Evolutionary conservation across 2,797 vertebrate genomes (phyloP).

Genomic region (Pangasius djambal): DNA sequence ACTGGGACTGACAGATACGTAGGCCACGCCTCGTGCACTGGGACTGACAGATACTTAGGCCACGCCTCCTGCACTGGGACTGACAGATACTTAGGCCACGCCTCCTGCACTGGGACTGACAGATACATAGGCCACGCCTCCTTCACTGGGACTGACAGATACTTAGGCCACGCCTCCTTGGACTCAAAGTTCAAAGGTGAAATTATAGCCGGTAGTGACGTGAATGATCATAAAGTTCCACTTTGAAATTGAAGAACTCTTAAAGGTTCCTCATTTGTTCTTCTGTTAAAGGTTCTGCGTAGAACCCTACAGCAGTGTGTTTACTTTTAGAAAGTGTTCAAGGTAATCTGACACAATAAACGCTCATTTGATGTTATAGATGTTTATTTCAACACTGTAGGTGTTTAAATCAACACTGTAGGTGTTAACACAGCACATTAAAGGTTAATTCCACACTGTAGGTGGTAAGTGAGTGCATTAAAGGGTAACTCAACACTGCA

Average conservation of each 20-base stretch:
- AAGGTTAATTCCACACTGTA: background rate
- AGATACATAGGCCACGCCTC: background rate
- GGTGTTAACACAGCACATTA: background rate
- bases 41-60: background rate
- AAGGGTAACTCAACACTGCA: background rate
- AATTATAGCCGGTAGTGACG: background rate
- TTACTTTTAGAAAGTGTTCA: background rate
- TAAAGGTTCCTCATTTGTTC: background rate
- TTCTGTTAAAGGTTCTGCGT: background rate
- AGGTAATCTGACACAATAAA: too few species aligned
- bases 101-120: background rate
- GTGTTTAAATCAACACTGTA: background rate
- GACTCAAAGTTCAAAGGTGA: background rate
- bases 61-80: background rate
- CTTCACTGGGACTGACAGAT: background rate
- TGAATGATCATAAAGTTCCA: background rate
- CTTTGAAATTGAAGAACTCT: background rate
- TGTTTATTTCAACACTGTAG: background rate
- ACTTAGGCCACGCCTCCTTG: background rate
- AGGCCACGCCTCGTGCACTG: background rate
- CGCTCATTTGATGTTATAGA: background rate
- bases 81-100: background rate
- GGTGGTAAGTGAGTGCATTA: background rate
- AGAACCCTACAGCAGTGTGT: background rate
- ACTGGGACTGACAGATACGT: background rate